Percentiles rank a stretch among this genome's conserved stretches.
Evolutionary conservation across 2,888 invertebrate species (phyloP).

Genomic region (Catocala nupta): DNA sequence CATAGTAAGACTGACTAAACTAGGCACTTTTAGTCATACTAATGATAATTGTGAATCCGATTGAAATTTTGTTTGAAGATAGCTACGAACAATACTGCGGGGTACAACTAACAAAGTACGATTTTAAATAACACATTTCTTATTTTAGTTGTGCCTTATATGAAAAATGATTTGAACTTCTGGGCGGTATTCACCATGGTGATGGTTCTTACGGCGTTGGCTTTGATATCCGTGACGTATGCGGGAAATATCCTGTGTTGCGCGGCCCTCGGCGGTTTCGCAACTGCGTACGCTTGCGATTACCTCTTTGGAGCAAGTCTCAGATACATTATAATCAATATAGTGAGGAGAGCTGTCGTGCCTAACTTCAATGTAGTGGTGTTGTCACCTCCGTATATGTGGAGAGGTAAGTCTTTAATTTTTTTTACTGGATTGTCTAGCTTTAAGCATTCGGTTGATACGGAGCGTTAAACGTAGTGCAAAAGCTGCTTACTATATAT

Average conservation of each 20-base stretch:
- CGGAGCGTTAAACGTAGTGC: too few species aligned
- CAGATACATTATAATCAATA: constrained; percentile 90
- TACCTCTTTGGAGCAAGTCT: constrained; percentile 89
- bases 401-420: constrained; percentile 82
- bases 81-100: too few species aligned
- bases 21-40: too few species aligned
- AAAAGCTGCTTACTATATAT: too few species aligned
- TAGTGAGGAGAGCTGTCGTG: constrained; percentile 88
- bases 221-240: constrained; percentile 82
- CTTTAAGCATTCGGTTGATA: too few species aligned
- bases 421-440: too few species aligned
- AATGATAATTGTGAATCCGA: too few species aligned
- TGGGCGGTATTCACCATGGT: constrained; percentile 88
- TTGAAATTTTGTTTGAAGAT: too few species aligned
- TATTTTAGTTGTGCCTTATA: constrained; percentile 78
- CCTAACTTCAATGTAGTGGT: constrained; percentile 87
- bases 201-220: constrained; percentile 79
- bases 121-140: constrained; percentile 7
- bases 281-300: constrained; percentile 88
- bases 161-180: constrained; percentile 87
- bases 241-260: constrained; percentile 89
- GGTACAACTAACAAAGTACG: too few species aligned
- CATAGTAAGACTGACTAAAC: too few species aligned
- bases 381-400: constrained; percentile 88
- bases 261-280: constrained; percentile 89